Evolutionary conservation across 2,888 invertebrate species (phyloP).

Genomic region (Parasteatoda lunata): DNA sequence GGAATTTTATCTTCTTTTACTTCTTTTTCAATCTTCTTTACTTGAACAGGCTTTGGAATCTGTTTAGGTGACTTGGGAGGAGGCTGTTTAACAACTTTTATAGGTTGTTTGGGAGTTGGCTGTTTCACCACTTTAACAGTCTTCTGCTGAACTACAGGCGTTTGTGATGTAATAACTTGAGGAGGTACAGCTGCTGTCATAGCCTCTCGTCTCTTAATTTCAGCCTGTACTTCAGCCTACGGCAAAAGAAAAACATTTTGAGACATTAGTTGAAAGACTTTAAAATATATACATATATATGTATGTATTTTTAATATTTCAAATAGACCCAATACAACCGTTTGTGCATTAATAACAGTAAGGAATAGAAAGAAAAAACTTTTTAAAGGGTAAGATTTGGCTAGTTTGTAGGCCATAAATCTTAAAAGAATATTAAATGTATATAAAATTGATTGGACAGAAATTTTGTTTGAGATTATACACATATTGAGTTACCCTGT

Average conservation of each 20-base stretch:
- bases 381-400: neutral
- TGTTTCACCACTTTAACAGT: constrained; percentile 22
- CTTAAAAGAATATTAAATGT: too few relatives aligned
- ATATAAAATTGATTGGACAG: too few relatives aligned
- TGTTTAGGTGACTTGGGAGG: constrained; percentile 10
- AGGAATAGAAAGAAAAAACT: neutral
- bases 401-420: too few relatives aligned
- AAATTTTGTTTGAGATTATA: too few relatives aligned
- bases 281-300: too few relatives aligned
- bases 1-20: constrained; percentile 43
- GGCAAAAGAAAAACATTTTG: neutral
- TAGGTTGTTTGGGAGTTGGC: constrained; percentile 5
- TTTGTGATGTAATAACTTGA: constrained; percentile 44
- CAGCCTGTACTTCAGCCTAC: constrained; percentile 66
- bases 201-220: constrained; percentile 66
- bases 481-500: too few relatives aligned
- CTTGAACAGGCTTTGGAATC: neutral
- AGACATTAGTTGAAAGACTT: too few relatives aligned
- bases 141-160: constrained; percentile 26
- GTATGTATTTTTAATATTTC: neutral
- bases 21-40: constrained; percentile 30
- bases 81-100: neutral
- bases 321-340: neutral
- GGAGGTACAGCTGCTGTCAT: constrained; percentile 44
- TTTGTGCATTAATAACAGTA: neutral